Conservation (phyloP, 2,888 invertebrate genomes). For the Lucinisca nassula region DNA sequence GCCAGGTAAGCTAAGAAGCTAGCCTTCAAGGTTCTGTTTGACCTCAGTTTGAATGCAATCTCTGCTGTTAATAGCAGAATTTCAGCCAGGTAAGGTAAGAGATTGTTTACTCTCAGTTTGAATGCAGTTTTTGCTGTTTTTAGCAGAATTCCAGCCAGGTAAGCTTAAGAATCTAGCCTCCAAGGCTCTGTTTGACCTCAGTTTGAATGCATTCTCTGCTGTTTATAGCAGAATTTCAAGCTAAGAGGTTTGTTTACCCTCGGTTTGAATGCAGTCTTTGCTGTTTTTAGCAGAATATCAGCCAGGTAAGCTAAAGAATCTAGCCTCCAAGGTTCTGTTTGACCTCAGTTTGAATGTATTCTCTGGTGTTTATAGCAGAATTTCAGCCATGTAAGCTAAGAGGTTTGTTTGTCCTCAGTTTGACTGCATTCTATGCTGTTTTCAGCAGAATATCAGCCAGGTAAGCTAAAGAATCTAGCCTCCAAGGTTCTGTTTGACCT, state of each 20-base stretch:
- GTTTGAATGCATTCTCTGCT: no score
- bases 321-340: conserved; percentile 98
- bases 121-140: conserved; percentile 99
- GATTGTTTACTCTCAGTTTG: conserved; percentile 98
- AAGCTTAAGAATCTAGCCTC: conserved; percentile 94
- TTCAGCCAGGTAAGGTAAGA: no score
- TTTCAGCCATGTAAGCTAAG: no score
- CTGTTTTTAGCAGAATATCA: conserved; percentile 95
- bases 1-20: conserved; percentile 90
- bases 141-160: conserved; percentile 91
- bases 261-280: no score
- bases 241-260: no score
- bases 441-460: conserved; percentile 92
- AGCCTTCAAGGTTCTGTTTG: conserved; percentile 98
- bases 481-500: no score
- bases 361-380: conserved; percentile 97
- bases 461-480: conserved; percentile 92
- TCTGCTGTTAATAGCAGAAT: conserved; percentile 97
- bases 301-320: conserved; percentile 89
- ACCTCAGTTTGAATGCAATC: no score
- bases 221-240: conserved; percentile 97
- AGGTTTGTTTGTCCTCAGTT: conserved; percentile 97
- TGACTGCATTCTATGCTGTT: conserved; percentile 98
- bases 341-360: no score
- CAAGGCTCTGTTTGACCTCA: conserved; percentile 98